Conservation (phyloP, 2,797 vertebrate species). For the Euthynnus affinis region DNA sequence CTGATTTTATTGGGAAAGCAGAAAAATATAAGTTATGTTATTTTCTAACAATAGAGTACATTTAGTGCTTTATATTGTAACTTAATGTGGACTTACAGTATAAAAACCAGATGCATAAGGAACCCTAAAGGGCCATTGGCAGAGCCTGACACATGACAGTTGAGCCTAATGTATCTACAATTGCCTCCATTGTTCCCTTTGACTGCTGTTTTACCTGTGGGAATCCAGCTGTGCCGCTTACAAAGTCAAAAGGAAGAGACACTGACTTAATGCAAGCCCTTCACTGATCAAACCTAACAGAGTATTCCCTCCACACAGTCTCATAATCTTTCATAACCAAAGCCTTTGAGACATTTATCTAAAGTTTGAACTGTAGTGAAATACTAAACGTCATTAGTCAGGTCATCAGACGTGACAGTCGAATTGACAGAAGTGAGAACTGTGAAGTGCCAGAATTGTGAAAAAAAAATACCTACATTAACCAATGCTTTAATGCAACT, state of each 20-base stretch:
- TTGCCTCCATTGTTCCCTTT: not conserved
- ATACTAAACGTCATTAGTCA: constrained; percentile 53
- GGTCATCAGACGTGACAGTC: constrained; percentile 49
- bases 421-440: constrained; percentile 45
- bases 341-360: constrained; percentile 55
- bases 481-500: constrained; percentile 45
- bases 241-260: constrained; percentile 9
- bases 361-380: constrained; percentile 39
- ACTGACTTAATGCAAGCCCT: constrained; percentile 7
- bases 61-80: too few species aligned
- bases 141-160: not conserved
- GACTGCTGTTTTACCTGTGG: not conserved
- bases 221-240: not conserved
- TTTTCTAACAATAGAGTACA: too few species aligned
- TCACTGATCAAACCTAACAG: constrained; percentile 35
- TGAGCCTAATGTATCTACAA: not conserved
- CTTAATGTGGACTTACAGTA: not conserved
- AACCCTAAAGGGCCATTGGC: not conserved
- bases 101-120: not conserved
- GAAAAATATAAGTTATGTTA: too few species aligned
- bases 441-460: constrained; percentile 28
- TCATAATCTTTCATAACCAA: constrained; percentile 48
- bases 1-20: too few species aligned
- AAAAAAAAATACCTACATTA: constrained; percentile 45
- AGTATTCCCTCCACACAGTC: constrained; percentile 28